Evolutionary conservation across 1,140 invertebrate genomes (phyloP), one percentile per base, ranked within the genome.

Genomic region (Agrypnia vestita): DNA sequence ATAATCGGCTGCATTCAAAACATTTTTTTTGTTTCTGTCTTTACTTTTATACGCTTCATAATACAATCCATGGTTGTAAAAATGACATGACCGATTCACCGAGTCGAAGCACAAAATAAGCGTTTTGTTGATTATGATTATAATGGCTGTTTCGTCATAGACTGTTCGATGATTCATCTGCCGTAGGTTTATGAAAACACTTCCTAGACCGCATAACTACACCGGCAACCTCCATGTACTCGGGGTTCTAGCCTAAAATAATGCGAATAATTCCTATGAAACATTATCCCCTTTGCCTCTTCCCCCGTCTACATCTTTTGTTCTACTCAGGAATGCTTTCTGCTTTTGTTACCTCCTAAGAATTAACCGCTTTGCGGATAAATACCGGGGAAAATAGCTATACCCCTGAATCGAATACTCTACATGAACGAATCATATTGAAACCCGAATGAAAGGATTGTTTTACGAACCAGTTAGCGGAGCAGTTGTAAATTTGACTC

Each of bases 271-370:
- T 69, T 69, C 44, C 43, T 15, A 15, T 69, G 64, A 69, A 69
- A 69, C 64, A 69, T 69, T 69, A 44, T 49, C 64, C 64, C 44
- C 21, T 51, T 6, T 69, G n/a, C 64, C 44, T n/a, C 61, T 10
- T 6, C 19, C 1, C 61, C 61, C 10, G 11, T 7, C 17, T 19
- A 6, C 13, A n/a, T 44, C 44, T 13, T 69, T 69, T 69, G 64
- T 69, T 69, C 44, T 17, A n/a, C n/a, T 69, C 10, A 69, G 64
- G 64, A 69, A 69, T 69, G 64, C 64, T 69, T 69, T 69, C 64
- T 19, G 64, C 64, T 47, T 69, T 69, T 69, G 64, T 69, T 69
- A 19, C n/a, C 17, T 15, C 64, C 64, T 69, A 46, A 47, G 44
- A 69, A 69, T 69, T 69, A 69, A n/a, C 25, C 25, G 61, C n/a